Percentiles rank a stretch among this genome's conserved stretches.
Conservation (phyloP, 2,797 vertebrate genomes). For the Oreochromis mossambicus region DNA sequence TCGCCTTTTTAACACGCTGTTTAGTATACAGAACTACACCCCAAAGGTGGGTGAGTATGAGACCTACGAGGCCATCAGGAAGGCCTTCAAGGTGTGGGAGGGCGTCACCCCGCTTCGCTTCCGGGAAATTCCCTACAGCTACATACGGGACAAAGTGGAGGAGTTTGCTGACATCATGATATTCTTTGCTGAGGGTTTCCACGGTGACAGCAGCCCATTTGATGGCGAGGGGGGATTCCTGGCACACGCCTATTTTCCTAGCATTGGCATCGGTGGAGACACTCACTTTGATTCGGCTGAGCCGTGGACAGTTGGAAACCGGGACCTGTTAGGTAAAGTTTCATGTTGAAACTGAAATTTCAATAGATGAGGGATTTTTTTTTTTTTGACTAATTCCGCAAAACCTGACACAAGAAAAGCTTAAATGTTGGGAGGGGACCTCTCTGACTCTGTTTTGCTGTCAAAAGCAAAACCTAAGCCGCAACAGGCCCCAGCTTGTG, state of each 20-base stretch:
- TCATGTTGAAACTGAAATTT: background rate
- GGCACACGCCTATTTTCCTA: constrained; percentile 92
- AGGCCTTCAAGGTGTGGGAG: constrained; percentile 88
- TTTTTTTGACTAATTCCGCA: background rate
- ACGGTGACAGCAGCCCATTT: constrained; percentile 90
- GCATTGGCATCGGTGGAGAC: constrained; percentile 88
- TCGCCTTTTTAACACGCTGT: background rate
- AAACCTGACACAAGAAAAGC: background rate
- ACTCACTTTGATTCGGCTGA: constrained; percentile 92
- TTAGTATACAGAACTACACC: constrained; percentile 93
- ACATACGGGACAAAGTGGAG: constrained; percentile 81
- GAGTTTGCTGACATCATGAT: constrained; percentile 92
- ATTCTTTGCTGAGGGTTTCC: constrained; percentile 91
- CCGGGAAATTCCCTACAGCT: constrained; percentile 85
- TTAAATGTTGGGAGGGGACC: background rate
- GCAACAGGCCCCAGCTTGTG: constrained; percentile 30
- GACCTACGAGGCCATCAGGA: constrained; percentile 84
- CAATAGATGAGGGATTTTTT: background rate
- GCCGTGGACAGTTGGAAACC: constrained; percentile 87
- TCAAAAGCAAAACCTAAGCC: background rate
- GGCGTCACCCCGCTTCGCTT: constrained; percentile 83
- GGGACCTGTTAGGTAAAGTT: constrained; percentile 82
- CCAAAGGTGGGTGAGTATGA: constrained; percentile 90
- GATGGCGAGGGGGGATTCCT: constrained; percentile 91
- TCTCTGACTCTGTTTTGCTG: background rate